Evolutionary conservation across 2,888 invertebrate genomes (phyloP).

Genomic region (Lymantria dispar): DNA sequence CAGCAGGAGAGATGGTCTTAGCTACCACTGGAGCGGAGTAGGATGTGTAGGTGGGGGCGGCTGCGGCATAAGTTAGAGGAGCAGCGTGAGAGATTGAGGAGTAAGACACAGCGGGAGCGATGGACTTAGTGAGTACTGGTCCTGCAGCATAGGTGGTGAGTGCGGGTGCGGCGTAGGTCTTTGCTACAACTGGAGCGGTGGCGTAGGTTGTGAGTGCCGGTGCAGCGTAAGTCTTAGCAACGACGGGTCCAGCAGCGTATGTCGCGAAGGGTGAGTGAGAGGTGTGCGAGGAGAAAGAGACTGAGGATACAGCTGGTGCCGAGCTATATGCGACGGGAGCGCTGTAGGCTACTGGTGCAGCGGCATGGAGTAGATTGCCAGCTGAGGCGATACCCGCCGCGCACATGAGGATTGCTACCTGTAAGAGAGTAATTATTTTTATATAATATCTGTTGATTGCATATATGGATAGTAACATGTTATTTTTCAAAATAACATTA

Average conservation of each 20-base stretch:
- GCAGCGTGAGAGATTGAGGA: conserved; percentile 24
- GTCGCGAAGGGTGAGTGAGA: conserved; percentile 35
- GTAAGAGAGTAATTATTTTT: conserved; percentile 17
- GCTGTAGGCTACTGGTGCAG: conserved; percentile 57
- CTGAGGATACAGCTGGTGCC: conserved; percentile 48
- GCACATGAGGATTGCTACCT: conserved; percentile 82
- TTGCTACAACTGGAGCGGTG: conserved; percentile 25
- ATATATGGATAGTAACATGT: no score
- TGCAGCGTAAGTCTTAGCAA: conserved; percentile 45
- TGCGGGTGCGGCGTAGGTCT: conserved; percentile 39
- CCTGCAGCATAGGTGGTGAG: conserved; percentile 47
- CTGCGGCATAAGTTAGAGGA: conserved; percentile 35
- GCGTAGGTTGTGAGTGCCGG: conserved; percentile 44
- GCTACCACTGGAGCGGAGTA: conserved; percentile 47
- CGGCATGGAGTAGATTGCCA: conserved; percentile 75
- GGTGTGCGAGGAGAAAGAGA: conserved; percentile 18
- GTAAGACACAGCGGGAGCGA: conserved; percentile 24
- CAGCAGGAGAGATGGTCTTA: conserved; percentile 35
- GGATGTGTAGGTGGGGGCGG: conserved; percentile 37
- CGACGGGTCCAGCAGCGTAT: conserved; percentile 57
- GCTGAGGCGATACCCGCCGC: conserved; percentile 84
- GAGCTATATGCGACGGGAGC: conserved; percentile 65
- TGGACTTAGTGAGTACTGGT: conserved; percentile 34
- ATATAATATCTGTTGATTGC: neutral
- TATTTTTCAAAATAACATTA: no score